Evolutionary conservation across 2,113 vertebrate genomes (phyloP).

Genomic region (Scortum barcoo): DNA sequence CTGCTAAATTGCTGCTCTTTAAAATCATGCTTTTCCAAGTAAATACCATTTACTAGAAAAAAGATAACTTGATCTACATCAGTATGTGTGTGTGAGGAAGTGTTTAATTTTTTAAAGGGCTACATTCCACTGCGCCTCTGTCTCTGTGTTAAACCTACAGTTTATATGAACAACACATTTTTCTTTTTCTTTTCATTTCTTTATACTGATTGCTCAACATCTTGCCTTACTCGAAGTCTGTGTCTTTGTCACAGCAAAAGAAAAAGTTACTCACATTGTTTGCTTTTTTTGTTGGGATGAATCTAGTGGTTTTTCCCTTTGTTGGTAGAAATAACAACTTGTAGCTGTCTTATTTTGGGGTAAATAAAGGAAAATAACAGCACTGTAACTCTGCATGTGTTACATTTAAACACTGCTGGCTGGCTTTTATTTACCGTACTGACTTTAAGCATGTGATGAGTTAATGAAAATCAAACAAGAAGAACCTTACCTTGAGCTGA

Average conservation of each 20-base stretch:
- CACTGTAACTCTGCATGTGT: not conserved
- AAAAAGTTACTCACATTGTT: not conserved
- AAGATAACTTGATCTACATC: not conserved
- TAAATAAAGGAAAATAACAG: not conserved
- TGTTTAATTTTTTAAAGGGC: not conserved
- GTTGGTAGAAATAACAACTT: not conserved
- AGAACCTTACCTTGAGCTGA: constrained; percentile 61
- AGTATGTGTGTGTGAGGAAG: constrained; percentile 3
- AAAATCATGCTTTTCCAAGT: not conserved
- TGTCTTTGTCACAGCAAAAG: constrained; percentile 40
- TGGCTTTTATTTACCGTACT: not conserved
- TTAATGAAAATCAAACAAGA: not conserved
- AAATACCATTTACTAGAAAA: not conserved
- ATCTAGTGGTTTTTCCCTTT: not conserved
- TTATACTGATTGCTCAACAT: not conserved
- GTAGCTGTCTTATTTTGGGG: not conserved
- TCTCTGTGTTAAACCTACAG: constrained; percentile 6
- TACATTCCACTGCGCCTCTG: not conserved
- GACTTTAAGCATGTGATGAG: not conserved
- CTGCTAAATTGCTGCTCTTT: not conserved
- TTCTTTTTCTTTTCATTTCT: not conserved
- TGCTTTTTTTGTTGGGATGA: not conserved
- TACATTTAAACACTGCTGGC: not conserved
- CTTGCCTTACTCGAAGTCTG: not conserved
- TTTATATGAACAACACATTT: not conserved